These are phyloP conservation scores for Pipra filicauda DNA, from an alignment of 2,113 vertebrate species.

Conservation along the genomic window DNA sequence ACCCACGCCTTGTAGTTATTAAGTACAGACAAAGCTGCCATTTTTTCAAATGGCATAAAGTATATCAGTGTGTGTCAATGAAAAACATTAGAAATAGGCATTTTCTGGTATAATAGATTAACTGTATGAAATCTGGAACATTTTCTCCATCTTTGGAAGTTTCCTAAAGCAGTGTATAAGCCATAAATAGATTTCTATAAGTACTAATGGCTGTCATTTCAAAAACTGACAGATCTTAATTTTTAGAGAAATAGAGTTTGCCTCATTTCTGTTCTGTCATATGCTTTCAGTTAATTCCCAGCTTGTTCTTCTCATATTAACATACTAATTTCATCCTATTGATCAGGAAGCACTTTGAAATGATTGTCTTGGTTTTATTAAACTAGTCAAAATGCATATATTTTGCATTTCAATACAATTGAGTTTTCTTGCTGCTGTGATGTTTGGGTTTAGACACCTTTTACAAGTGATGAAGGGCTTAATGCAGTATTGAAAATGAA, in stretches of 20 bases:
- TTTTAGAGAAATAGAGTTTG: neutral
- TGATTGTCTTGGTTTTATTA: neutral
- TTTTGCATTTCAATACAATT: neutral
- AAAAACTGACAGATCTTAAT: slow-evolving; percentile 6
- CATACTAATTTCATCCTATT: neutral
- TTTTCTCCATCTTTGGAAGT: slow-evolving; percentile 16
- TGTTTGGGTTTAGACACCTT: neutral
- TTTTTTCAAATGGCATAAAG: slow-evolving; percentile 73
- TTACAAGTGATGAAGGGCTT: neutral
- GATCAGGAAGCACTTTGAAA: neutral
- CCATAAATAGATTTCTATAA: neutral
- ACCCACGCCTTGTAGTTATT: slow-evolving; percentile 77
- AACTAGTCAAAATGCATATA: neutral
- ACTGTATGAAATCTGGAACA: slow-evolving; percentile 58
- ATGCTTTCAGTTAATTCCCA: neutral
- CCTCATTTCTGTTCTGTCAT: neutral
- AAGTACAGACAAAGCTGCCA: slow-evolving; percentile 74
- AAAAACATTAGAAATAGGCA: slow-evolving; percentile 66
- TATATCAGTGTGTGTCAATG: slow-evolving; percentile 75
- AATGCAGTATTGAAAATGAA: neutral
- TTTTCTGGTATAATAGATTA: slow-evolving; percentile 55
- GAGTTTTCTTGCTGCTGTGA: neutral
- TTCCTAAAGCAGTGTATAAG: neutral
- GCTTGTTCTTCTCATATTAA: neutral
- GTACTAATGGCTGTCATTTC: slow-evolving; percentile 4